Conservation (phyloP, 2,888 invertebrate genomes). For the Eupithecia vulgata region DNA sequence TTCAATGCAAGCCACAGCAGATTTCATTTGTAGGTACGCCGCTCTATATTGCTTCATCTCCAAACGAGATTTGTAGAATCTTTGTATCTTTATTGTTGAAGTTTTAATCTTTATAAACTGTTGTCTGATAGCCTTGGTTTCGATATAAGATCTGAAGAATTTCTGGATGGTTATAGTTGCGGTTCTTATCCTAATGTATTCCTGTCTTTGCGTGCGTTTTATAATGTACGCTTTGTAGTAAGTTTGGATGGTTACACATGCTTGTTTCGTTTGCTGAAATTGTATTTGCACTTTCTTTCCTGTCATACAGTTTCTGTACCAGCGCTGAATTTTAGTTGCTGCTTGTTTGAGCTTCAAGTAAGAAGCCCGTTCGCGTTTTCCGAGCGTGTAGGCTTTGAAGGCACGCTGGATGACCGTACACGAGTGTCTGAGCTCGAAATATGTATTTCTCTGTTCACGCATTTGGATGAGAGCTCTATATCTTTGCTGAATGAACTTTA, state of each 20-base stretch:
- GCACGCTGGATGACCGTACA: conserved; percentile 68
- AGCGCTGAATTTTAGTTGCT: conserved; percentile 71
- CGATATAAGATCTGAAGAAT: conserved; percentile 63
- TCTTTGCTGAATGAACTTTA: conserved; percentile 68
- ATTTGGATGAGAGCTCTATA: conserved; percentile 69
- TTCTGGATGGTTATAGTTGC: conserved; percentile 68
- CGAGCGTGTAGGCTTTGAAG: conserved; percentile 64
- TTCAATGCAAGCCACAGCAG: conserved; percentile 46
- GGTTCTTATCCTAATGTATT: conserved; percentile 63
- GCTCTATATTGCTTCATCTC: conserved; percentile 56
- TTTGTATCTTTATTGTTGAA: conserved; percentile 58
- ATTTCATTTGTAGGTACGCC: conserved; percentile 52
- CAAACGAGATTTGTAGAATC: conserved; percentile 59
- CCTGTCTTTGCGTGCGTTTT: conserved; percentile 60
- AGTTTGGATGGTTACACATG: conserved; percentile 75
- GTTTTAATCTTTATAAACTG: conserved; percentile 58
- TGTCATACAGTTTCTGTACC: conserved; percentile 68
- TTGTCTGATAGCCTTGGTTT: conserved; percentile 59
- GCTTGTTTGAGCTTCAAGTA: conserved; percentile 65
- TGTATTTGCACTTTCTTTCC: conserved; percentile 54
- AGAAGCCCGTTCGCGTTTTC: conserved; percentile 54
- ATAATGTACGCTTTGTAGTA: conserved; percentile 64
- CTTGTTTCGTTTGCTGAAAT: conserved; percentile 59
- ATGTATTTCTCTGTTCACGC: conserved; percentile 59
- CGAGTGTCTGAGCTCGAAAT: conserved; percentile 56